phyloP scores from a whole-genome alignment of 2,113 vertebrate species.

The Elanus axillaris region DNA sequence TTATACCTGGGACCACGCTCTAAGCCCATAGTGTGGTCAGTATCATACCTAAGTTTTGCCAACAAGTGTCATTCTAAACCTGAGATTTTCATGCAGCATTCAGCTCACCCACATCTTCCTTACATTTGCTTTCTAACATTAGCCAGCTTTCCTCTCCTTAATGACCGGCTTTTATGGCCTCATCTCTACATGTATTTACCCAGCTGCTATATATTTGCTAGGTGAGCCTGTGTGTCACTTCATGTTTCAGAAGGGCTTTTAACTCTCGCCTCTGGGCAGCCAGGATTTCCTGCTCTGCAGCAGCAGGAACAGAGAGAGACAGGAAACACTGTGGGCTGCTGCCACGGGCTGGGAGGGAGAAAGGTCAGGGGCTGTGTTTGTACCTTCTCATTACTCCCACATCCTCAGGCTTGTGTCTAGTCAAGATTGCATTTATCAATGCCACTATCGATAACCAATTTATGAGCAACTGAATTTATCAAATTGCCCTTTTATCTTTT shows the following conservation, averaged over 20 bases:
- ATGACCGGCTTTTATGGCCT: slow-evolving; percentile 44
- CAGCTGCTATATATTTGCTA: slow-evolving; percentile 71
- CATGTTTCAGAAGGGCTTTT: slow-evolving; percentile 63
- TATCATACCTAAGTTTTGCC: background rate
- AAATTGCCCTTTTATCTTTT: background rate
- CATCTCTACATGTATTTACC: slow-evolving; percentile 64
- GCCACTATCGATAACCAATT: background rate
- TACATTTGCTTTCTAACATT: slow-evolving; percentile 3
- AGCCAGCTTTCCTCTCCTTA: slow-evolving; percentile 65
- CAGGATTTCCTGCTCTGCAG: slow-evolving; percentile 60
- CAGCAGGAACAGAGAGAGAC: slow-evolving; percentile 42
- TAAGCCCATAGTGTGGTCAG: background rate
- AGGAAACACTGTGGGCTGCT: slow-evolving; percentile 47
- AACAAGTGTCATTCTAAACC: background rate
- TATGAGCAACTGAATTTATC: background rate
- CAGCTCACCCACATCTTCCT: background rate
- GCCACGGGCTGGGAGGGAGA: background rate
- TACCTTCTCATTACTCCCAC: background rate
- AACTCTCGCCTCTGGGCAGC: slow-evolving; percentile 51
- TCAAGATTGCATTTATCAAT: background rate
- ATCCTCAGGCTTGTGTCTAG: background rate
- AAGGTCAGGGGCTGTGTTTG: slow-evolving; percentile 25
- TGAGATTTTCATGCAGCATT: background rate
- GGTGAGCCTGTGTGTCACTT: slow-evolving; percentile 56
- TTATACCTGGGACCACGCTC: background rate